Conservation (phyloP, 2,113 vertebrate species). For the Machaerirhynchus nigripectus region DNA sequence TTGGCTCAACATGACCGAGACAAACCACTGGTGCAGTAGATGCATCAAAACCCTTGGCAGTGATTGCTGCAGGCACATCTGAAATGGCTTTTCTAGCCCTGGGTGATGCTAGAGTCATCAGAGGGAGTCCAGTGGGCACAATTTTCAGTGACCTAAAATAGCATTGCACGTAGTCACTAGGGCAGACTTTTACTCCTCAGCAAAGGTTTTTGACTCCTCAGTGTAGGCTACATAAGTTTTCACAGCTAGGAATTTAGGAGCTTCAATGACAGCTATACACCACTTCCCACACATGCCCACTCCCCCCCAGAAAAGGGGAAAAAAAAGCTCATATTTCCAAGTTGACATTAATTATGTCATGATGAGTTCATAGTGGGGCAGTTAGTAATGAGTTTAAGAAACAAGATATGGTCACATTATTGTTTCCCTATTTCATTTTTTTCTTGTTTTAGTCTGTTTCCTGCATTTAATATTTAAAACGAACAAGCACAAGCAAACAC, state of each 20-base stretch:
- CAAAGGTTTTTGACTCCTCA: neutral
- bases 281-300: neutral
- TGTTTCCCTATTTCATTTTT: neutral
- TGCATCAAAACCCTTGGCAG: neutral
- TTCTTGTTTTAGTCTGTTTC: neutral
- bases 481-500: neutral
- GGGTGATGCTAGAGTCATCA: neutral
- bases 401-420: neutral
- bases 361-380: neutral
- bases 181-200: neutral
- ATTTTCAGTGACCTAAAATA: neutral
- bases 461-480: conserved; percentile 16
- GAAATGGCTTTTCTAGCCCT: neutral
- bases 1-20: accelerated
- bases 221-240: neutral
- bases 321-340: neutral
- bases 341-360: neutral
- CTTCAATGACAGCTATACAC: neutral
- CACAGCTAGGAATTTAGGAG: neutral
- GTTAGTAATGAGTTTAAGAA: neutral
- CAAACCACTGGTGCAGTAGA: neutral
- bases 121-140: neutral
- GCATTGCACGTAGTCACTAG: neutral
- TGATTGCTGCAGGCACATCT: neutral
- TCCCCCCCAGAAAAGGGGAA: accelerated